These are phyloP conservation scores for Sceloporus tristichus DNA, from an alignment of 2,113 vertebrate species.

Conservation along the genomic window DNA sequence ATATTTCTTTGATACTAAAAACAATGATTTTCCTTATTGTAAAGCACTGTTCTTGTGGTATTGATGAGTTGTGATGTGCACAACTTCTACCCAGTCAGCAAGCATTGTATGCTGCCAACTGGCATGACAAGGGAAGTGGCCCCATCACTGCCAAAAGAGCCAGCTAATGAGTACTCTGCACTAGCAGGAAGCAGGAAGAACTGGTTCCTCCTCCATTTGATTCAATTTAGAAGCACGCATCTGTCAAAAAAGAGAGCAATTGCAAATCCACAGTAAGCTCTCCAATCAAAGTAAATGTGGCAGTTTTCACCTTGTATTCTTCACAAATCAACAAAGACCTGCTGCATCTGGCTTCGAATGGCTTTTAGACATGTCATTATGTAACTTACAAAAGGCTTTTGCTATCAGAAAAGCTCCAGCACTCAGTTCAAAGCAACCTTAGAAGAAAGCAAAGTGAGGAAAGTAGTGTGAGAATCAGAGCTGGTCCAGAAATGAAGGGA, in stretches of 20 bases:
- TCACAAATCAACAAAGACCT: not conserved
- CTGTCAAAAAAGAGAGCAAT: not conserved
- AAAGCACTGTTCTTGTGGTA: not conserved
- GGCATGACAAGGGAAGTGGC: no score
- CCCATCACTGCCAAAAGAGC: not conserved
- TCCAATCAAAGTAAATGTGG: not conserved
- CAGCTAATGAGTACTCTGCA: not conserved
- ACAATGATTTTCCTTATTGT: not conserved
- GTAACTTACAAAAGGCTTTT: not conserved
- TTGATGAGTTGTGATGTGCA: not conserved
- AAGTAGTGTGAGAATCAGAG: not conserved
- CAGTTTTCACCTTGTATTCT: not conserved
- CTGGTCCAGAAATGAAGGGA: not conserved
- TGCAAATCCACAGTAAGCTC: not conserved
- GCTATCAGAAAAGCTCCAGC: not conserved
- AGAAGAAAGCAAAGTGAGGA: not conserved
- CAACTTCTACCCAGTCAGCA: not conserved
- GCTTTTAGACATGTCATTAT: not conserved
- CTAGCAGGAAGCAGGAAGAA: not conserved
- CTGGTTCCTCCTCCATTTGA: not conserved
- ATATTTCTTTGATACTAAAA: not conserved
- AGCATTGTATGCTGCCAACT: no score
- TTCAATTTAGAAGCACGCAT: not conserved
- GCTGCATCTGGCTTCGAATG: not conserved
- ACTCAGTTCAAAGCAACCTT: not conserved